Evolutionary conservation across 1,140 invertebrate species (phyloP).

Genomic region (Agrypnia vestita): DNA sequence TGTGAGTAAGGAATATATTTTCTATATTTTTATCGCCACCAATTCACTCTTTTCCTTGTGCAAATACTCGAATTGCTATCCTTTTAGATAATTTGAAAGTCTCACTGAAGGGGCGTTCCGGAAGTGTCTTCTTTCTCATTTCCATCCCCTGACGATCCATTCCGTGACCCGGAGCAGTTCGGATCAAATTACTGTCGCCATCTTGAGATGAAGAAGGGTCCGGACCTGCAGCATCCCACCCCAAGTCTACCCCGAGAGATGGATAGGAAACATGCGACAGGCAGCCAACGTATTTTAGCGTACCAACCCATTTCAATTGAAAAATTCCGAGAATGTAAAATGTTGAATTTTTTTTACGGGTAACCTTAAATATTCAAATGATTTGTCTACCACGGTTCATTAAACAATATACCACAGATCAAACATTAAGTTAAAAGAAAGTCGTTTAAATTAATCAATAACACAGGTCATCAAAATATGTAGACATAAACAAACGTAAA

Average conservation of each 20-base stretch:
- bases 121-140: conserved; percentile 34
- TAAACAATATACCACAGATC: too few relatives aligned
- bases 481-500: too few relatives aligned
- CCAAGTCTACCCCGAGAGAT: background rate
- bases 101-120: background rate
- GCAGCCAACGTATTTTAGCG: background rate
- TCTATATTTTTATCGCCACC: too few relatives aligned
- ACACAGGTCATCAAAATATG: too few relatives aligned
- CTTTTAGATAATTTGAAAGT: conserved; percentile 29
- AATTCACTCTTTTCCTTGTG: too few relatives aligned
- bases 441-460: too few relatives aligned
- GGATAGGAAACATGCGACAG: background rate
- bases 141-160: conserved; percentile 14
- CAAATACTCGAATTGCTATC: background rate
- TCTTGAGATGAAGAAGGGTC: conserved; percentile 21
- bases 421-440: too few relatives aligned
- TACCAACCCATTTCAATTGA: conserved; percentile 31
- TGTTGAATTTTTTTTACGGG: background rate
- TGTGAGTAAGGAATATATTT: too few relatives aligned
- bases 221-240: background rate
- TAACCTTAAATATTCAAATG: too few relatives aligned
- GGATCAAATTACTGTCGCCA: conserved; percentile 45
- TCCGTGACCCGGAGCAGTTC: conserved; percentile 34
- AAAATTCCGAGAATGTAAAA: conserved; percentile 20
- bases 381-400: too few relatives aligned